phyloP scores from a whole-genome alignment of 2,797 vertebrate species.

The Delichon dasypus region DNA sequence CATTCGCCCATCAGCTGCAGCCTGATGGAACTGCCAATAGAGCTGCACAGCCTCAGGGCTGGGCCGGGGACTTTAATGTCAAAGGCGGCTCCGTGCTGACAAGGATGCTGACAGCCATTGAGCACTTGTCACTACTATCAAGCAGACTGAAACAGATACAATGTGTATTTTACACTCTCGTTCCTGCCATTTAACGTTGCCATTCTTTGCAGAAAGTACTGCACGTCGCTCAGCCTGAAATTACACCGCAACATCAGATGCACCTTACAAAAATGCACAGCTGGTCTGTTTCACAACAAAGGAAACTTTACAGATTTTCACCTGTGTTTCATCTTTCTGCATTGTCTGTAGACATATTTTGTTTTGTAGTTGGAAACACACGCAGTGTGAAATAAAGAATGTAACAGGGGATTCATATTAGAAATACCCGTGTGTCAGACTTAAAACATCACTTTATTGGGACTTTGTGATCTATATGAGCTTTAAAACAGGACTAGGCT shows the following conservation, averaged over 20 bases:
- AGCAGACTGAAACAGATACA: slow-evolving; percentile 53
- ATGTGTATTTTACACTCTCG: slow-evolving; percentile 52
- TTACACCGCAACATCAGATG: neutral
- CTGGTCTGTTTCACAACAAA: neutral
- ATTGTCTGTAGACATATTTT: neutral
- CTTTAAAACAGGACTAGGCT: neutral
- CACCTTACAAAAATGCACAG: neutral
- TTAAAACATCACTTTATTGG: neutral
- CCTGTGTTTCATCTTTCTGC: neutral
- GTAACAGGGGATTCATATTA: neutral
- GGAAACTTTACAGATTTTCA: neutral
- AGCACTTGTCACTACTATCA: slow-evolving; percentile 70
- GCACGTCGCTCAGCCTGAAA: slow-evolving; percentile 28
- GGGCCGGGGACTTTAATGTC: slow-evolving; percentile 75
- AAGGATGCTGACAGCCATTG: slow-evolving; percentile 73
- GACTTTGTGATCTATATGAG: neutral
- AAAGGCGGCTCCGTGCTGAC: slow-evolving; percentile 73
- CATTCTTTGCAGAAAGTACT: neutral
- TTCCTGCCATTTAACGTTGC: slow-evolving; percentile 53
- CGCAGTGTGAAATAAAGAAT: neutral
- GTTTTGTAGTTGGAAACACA: neutral
- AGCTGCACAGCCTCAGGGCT: slow-evolving; percentile 58
- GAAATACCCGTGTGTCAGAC: neutral
- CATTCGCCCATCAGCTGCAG: slow-evolving; percentile 67
- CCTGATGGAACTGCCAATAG: slow-evolving; percentile 81